These are phyloP conservation scores for Oriolus oriolus DNA, from an alignment of 2,113 vertebrate species.

Conservation along the genomic window DNA sequence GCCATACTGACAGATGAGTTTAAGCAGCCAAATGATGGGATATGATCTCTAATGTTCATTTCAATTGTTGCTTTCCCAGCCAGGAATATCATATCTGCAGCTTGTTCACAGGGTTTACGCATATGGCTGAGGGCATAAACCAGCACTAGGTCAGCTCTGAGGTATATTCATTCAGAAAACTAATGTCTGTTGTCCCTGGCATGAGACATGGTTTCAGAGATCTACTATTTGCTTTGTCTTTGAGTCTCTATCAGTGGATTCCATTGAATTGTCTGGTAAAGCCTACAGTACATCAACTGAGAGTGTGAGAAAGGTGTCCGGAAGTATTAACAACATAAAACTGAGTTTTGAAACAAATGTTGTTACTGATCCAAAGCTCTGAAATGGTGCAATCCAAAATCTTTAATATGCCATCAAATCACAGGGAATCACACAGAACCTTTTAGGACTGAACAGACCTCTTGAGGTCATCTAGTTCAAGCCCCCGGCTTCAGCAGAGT, in stretches of 20 bases:
- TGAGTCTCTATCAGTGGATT: background rate
- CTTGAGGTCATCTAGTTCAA: background rate
- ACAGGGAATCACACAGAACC: background rate
- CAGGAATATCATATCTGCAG: background rate
- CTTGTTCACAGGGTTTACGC: background rate
- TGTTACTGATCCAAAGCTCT: background rate
- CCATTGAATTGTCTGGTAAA: background rate
- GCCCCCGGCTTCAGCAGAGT: fast-evolving
- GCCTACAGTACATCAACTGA: background rate
- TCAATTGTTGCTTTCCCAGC: background rate
- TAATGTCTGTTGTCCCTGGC: background rate
- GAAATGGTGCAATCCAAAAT: background rate
- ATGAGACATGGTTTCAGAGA: background rate
- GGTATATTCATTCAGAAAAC: background rate
- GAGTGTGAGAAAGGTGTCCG: background rate
- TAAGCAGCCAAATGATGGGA: background rate
- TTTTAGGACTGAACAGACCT: background rate
- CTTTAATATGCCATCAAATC: background rate
- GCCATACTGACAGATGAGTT: background rate
- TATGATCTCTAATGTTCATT: background rate
- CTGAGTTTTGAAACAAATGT: background rate
- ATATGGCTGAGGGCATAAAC: background rate
- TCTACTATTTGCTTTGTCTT: background rate
- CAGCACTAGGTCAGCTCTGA: background rate
- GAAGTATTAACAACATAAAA: background rate